Percentiles rank a stretch among this genome's conserved stretches.
phyloP scores from a whole-genome alignment of 2,797 vertebrate species.

The Enteromius anoplus region DNA sequence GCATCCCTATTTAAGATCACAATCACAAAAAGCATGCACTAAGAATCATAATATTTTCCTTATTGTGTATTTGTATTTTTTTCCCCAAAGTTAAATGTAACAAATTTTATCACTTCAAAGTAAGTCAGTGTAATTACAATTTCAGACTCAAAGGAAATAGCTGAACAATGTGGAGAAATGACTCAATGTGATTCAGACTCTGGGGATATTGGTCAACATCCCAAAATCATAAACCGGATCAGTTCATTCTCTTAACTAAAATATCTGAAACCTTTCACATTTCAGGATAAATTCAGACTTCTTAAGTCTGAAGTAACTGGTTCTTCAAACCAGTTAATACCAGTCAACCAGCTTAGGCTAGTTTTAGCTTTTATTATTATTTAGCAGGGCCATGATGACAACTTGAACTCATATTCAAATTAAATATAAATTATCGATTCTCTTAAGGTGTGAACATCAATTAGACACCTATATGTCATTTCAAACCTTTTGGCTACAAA shows the following conservation, averaged over 20 bases:
- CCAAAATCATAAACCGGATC: not conserved
- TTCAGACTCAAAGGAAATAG: constrained; percentile 18
- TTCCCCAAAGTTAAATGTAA: not conserved
- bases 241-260: not conserved
- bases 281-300: not conserved
- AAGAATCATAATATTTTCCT: not conserved
- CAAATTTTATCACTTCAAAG: constrained; percentile 3
- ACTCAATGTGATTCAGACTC: constrained; percentile 30
- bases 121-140: not conserved
- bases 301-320: too few species aligned
- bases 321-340: not conserved
- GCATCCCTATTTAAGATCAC: not conserved
- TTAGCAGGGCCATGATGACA: not conserved
- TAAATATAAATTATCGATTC: not conserved
- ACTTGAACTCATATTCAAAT: not conserved
- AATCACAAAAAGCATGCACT: not conserved
- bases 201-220: constrained; percentile 4
- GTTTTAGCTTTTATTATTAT: not conserved
- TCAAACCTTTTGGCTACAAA: not conserved
- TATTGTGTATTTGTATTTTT: not conserved
- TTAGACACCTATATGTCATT: not conserved
- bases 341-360: not conserved
- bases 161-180: constrained; percentile 40
- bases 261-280: not conserved
- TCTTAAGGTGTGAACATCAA: not conserved